Percentiles rank a stretch among this genome's conserved stretches.
Conservation (phyloP, 1,140 invertebrate species). For the Pristionchus pacificus region DNA sequence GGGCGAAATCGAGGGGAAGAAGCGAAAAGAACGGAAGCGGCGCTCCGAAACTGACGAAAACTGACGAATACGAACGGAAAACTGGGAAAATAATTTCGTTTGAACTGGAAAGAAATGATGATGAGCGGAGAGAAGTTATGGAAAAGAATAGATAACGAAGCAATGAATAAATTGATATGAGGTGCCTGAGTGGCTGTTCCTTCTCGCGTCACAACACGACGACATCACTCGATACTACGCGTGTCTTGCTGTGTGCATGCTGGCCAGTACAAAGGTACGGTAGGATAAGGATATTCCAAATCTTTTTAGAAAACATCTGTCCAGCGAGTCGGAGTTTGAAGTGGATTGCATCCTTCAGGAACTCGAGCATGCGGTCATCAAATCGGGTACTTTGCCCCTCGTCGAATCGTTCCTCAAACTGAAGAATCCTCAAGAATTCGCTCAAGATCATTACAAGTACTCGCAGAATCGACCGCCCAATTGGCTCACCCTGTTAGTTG, state of each 20-base stretch:
- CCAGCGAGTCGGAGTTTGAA: slow-evolving; percentile 8
- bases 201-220: slow-evolving; percentile 89
- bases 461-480: slow-evolving; percentile 92
- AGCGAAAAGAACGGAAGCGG: too few species aligned
- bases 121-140: too few species aligned
- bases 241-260: slow-evolving; percentile 88
- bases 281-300: background rate
- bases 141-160: slow-evolving; percentile 11
- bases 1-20: too few species aligned
- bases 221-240: slow-evolving; percentile 86
- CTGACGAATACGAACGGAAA: too few species aligned
- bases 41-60: too few species aligned
- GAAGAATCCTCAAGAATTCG: slow-evolving; percentile 90
- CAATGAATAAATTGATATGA: slow-evolving; percentile 15
- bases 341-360: slow-evolving; percentile 62
- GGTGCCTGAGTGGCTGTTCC: slow-evolving; percentile 95
- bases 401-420: slow-evolving; percentile 91
- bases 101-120: too few species aligned
- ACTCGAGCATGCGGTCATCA: slow-evolving; percentile 88
- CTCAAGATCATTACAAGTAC: slow-evolving; percentile 78
- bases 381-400: slow-evolving; percentile 87
- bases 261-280: slow-evolving; percentile 81
- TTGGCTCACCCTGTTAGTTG: slow-evolving; percentile 66
- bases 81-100: too few species aligned
- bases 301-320: background rate